Evolutionary conservation across 92 coral and sea anemone genomes (phyloP).

Genomic region (Epizoanthus ramosus): DNA sequence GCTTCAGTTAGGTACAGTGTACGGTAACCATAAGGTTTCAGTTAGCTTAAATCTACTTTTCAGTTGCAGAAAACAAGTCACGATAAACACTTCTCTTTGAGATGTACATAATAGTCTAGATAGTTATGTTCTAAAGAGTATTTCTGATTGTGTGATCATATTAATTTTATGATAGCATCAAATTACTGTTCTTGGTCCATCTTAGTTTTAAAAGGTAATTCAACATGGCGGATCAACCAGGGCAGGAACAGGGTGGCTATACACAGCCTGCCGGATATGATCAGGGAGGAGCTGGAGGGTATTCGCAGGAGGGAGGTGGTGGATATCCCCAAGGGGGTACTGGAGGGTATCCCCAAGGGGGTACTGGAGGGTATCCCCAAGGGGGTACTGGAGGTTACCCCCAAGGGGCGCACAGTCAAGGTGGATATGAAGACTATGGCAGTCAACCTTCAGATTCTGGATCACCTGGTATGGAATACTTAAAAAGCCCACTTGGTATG

Average conservation of each 20-base stretch:
- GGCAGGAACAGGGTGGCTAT: constrained; percentile 23
- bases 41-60: no score
- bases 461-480: constrained; percentile 61
- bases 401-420: constrained; percentile 30
- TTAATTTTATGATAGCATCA: no score
- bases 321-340: constrained; percentile 13
- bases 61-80: no score
- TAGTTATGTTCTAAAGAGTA: no score
- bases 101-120: no score
- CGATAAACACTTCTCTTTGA: no score
- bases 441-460: constrained; percentile 30
- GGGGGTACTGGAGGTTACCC: not conserved
- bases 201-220: not conserved
- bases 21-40: no score
- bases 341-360: constrained; percentile 8
- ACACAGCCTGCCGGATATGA: constrained; percentile 25
- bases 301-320: constrained; percentile 3
- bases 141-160: no score
- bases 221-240: constrained; percentile 26
- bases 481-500: constrained; percentile 80
- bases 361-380: not conserved
- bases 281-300: constrained; percentile 31
- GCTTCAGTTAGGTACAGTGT: no score
- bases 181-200: no score
- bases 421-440: constrained; percentile 38